Conservation (phyloP, 2,113 vertebrate genomes). For the Prionailurus bengalensis region DNA sequence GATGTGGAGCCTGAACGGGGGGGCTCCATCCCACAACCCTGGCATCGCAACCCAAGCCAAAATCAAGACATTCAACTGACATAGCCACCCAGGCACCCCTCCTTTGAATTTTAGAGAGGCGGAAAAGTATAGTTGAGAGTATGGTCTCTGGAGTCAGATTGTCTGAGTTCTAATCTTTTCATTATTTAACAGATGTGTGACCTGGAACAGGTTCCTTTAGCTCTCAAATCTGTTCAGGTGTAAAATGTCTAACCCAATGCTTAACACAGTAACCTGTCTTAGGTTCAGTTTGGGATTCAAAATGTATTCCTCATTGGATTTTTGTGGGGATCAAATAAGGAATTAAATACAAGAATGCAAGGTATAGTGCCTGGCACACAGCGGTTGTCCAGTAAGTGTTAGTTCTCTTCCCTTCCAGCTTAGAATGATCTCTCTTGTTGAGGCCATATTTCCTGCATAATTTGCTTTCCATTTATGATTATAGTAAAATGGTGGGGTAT, state of each 20-base stretch:
- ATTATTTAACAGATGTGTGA: background rate
- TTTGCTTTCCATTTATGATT: conserved; percentile 48
- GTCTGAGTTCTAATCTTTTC: background rate
- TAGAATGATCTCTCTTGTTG: background rate
- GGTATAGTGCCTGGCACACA: background rate
- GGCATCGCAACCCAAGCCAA: too few species aligned
- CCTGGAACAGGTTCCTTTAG: background rate
- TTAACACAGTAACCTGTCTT: background rate
- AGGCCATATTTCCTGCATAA: background rate
- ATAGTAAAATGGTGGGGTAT: background rate
- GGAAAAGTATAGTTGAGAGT: background rate
- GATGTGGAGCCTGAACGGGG: too few species aligned
- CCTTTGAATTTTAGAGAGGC: conserved; percentile 44
- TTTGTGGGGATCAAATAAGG: conserved; percentile 39
- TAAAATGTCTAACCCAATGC: background rate
- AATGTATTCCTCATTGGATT: conserved; percentile 34
- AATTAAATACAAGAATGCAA: background rate
- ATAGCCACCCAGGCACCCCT: background rate
- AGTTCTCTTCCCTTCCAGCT: conserved; percentile 2
- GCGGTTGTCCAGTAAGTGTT: background rate
- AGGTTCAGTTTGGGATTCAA: conserved; percentile 62
- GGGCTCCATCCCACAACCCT: too few species aligned
- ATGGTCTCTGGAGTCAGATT: background rate
- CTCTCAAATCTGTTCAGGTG: background rate
- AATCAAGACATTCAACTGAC: too few species aligned